Evolutionary conservation across 2,797 vertebrate species (phyloP).

Genomic region (Pangasius macronema): DNA sequence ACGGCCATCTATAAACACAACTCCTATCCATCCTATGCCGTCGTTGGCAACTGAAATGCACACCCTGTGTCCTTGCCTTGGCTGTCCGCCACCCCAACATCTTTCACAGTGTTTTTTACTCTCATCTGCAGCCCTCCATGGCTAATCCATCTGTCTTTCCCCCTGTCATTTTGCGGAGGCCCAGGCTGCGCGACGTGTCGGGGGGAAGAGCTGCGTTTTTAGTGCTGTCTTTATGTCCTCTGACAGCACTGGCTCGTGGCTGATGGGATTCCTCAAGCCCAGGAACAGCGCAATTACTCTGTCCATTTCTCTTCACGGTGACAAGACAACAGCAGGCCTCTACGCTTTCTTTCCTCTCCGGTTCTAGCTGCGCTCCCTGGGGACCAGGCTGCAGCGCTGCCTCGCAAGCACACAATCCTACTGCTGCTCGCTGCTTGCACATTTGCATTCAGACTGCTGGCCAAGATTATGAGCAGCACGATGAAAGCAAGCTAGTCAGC

Average conservation of each 20-base stretch:
- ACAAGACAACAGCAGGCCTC: constrained; percentile 63
- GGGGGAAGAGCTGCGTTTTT: constrained; percentile 57
- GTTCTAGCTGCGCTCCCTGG: constrained; percentile 28
- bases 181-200: constrained; percentile 32
- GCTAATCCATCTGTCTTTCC: constrained; percentile 57
- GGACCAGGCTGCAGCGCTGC: constrained; percentile 46
- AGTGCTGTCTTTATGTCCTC: constrained; percentile 60
- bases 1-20: constrained; percentile 49
- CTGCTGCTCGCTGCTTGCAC: constrained; percentile 18
- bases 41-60: constrained; percentile 50
- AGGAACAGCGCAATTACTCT: constrained; percentile 65
- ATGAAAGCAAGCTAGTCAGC: constrained; percentile 30
- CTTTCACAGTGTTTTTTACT: constrained; percentile 45
- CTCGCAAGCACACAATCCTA: constrained; percentile 27
- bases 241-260: constrained; percentile 60
- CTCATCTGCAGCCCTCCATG: constrained; percentile 50
- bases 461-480: constrained; percentile 37
- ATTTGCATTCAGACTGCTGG: constrained; percentile 45
- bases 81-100: constrained; percentile 48
- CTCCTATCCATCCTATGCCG: constrained; percentile 50
- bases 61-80: constrained; percentile 49
- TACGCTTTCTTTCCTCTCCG: constrained; percentile 33
- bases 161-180: constrained; percentile 42
- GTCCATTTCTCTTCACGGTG: constrained; percentile 62
- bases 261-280: constrained; percentile 61